Conservation (phyloP, 1,140 invertebrate species). For the Mesaphorura yosii region DNA sequence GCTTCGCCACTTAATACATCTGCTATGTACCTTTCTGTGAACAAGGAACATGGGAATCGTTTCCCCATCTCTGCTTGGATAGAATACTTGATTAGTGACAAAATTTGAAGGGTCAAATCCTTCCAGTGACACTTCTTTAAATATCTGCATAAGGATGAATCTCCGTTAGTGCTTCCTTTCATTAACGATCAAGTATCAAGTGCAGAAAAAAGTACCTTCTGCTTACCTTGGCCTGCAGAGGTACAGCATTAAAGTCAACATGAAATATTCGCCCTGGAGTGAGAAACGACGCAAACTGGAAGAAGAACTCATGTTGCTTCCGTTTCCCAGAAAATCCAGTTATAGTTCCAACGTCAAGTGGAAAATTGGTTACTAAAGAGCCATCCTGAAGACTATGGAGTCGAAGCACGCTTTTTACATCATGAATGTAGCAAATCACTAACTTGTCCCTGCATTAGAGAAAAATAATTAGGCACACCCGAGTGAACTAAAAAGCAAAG, state of each 20-base stretch:
- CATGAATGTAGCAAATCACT: constrained; percentile 76
- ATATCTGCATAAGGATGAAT: constrained; percentile 45
- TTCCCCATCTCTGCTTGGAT: constrained; percentile 84
- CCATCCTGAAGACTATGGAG: constrained; percentile 65
- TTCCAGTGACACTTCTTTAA: constrained; percentile 68
- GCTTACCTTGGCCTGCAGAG: constrained; percentile 50
- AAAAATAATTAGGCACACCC: background rate
- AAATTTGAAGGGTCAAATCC: constrained; percentile 70
- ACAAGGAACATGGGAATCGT: constrained; percentile 95
- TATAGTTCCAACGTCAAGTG: constrained; percentile 75
- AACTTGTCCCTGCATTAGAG: constrained; percentile 58
- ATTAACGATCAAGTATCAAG: too few relatives aligned
- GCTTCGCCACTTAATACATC: background rate
- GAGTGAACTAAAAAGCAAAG: background rate
- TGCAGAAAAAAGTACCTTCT: too few relatives aligned
- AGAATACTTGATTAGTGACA: constrained; percentile 83
- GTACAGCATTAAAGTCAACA: constrained; percentile 60
- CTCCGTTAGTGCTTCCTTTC: too few relatives aligned
- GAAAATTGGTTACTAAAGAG: constrained; percentile 54
- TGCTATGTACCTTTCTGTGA: constrained; percentile 48
- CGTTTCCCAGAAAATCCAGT: constrained; percentile 71
- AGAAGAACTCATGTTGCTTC: constrained; percentile 80
- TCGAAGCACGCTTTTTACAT: constrained; percentile 72
- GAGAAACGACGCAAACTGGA: constrained; percentile 86
- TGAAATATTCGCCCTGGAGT: constrained; percentile 83